Evolutionary conservation across 2,888 invertebrate genomes (phyloP), one percentile per base, ranked within the genome.

Genomic region (Xanthia togata): DNA sequence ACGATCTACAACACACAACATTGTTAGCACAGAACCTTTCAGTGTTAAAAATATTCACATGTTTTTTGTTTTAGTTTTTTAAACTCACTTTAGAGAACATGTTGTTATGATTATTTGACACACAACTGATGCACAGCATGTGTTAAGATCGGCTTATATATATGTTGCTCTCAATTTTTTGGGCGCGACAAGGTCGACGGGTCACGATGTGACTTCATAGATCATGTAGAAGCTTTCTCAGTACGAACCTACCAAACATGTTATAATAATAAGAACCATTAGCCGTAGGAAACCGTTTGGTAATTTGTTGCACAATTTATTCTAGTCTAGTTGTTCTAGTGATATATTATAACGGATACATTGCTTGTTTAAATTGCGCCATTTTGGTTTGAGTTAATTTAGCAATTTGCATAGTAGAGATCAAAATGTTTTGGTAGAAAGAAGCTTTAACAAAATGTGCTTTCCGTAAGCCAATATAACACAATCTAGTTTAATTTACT

Each of bases 11-110:
- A 91, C 77, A 70, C 67, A 57, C 50, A 77, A 53, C 23, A 70
- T 50, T 63, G 23, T 76, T 79, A 79, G 20, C 53, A 72, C 35
- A 26, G 9, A 6, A 53, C 12, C 11, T 38, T 31, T 31, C 4
- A 20, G n/a, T 12, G n/a, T 4, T 31, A 60, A 3, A 47, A 23
- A 53, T 70, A 59, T 59, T 73, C 26, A n/a, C 62, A 11, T 38
- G 17, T 55, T 70, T 69, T 70, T 64, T n/a, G 1, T 62, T 55
- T 75, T 17, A 23, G 14, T 23, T 62, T 73, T 62, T 53, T 4
- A 20, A 78, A 93, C 95, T 95, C 90, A 96, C 95, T 94, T 95
- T 94, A 80, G 92, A 92, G 93, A 93, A 94, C 95, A 96, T 95
- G 81, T 93, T 94, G 91, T 84, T 91, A 86, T 89, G 88, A 88